These are phyloP conservation scores for Drosophila bocqueti DNA, from an alignment of 1,140 invertebrate species.

Conservation along the genomic window DNA sequence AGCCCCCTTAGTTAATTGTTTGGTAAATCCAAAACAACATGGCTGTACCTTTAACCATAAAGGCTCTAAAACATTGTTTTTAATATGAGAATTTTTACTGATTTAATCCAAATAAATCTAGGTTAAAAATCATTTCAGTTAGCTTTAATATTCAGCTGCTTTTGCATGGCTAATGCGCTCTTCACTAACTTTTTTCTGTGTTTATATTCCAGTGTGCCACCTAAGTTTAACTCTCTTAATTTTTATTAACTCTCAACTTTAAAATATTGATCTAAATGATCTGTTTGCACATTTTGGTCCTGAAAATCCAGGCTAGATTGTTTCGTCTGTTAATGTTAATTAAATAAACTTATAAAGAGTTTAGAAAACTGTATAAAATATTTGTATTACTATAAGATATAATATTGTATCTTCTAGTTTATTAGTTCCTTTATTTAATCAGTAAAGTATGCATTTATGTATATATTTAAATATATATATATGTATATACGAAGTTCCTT, in stretches of 20 bases:
- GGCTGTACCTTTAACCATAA: neutral
- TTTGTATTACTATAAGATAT: neutral
- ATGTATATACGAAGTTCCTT: too few relatives aligned
- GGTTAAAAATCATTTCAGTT: neutral
- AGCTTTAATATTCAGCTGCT: neutral
- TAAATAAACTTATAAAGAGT: neutral
- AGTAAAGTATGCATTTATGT: neutral
- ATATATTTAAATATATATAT: too few relatives aligned
- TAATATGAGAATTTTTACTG: neutral
- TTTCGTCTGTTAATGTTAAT: neutral
- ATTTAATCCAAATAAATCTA: neutral
- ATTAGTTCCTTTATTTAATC: too few relatives aligned
- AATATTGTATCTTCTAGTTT: neutral
- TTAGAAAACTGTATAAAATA: too few relatives aligned
- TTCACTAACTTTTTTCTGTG: neutral
- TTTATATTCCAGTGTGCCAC: neutral
- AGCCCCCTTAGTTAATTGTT: neutral
- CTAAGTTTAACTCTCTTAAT: neutral
- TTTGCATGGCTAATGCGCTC: neutral
- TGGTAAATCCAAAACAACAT: neutral
- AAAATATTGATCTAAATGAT: neutral
- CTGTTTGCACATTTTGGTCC: fast-evolving
- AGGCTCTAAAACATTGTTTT: neutral
- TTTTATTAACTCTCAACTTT: neutral
- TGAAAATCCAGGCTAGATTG: neutral